Evolutionary conservation across 2,888 invertebrate species (phyloP), one percentile per base, ranked within the genome.

Genomic region (Caenorhabditis japonica): DNA sequence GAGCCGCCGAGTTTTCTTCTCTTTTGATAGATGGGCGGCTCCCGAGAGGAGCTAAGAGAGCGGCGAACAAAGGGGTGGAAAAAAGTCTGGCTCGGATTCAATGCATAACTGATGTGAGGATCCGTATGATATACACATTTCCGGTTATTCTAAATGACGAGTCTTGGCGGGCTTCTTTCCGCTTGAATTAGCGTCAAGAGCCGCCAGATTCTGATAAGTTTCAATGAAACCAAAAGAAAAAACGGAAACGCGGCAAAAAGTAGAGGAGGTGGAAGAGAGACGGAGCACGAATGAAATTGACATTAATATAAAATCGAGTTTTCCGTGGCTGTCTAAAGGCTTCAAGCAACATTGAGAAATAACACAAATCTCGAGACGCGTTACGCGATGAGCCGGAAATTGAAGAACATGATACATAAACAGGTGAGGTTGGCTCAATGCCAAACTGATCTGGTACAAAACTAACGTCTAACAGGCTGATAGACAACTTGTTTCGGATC

Each of bases 271-370:
- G 19, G 47, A 47, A 44, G 36, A 49, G 34, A 39, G 38, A 34
- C 34, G 21, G 36, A 43, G 23, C 49, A 38, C 58, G 61, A 60
- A 73, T 73, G 68, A 61, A 72, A 64, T 72, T 72, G 72, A 72
- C 72, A 72, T 72, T 72, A 72, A 72, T 72, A 72, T 64, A 64
- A 60, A 72, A 72, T 72, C 64, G 72, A 72, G 58, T 43, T 12
- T 12, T n/a, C 13, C 15, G 41, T 19, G 27, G 27, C 39, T 17
- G n/a, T 17, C 3, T 25, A 34, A 36, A 41, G 21, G 34, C 36
- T 38, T 13, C 52, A 53, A 44, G 15, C 19, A n/a, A 21, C 21
- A n/a, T 51, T 38, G n/a, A 21, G 19, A 15, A 13, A 27, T 19
- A 34, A 44, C 38, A 46, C 34, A 30, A 33, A n/a, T n/a, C n/a